Conservation (phyloP, 2,113 vertebrate genomes). For the Salminus brasiliensis region DNA sequence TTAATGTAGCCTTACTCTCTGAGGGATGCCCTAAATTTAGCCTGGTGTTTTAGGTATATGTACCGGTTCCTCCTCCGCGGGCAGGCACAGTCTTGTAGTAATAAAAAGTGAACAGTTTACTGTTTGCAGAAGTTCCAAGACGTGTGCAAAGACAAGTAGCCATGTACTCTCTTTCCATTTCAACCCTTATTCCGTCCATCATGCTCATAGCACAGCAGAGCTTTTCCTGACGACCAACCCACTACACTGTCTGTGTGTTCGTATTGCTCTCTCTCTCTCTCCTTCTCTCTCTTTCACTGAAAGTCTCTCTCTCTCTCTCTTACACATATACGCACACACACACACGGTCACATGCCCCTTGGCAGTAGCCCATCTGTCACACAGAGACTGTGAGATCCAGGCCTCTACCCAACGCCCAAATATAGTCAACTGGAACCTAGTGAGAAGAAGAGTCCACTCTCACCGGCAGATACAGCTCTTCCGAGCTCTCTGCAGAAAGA, state of each 20-base stretch:
- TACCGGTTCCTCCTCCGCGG: not conserved
- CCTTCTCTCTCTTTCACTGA: not conserved
- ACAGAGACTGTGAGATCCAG: slow-evolving; percentile 69
- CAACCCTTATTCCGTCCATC: not conserved
- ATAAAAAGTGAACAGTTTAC: not conserved
- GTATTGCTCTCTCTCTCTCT: not conserved
- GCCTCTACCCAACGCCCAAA: slow-evolving; percentile 74
- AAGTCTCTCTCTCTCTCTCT: not conserved
- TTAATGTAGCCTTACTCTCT: not conserved
- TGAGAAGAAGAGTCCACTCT: not conserved
- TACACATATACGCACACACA: slow-evolving; percentile 48
- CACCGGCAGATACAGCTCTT: not conserved
- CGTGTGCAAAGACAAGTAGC: not conserved
- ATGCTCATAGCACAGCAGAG: not conserved
- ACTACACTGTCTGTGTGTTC: not conserved
- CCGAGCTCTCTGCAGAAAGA: not conserved
- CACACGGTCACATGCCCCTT: slow-evolving; percentile 69
- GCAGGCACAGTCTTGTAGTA: not conserved
- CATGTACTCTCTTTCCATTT: not conserved
- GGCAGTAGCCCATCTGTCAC: slow-evolving; percentile 76
- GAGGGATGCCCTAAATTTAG: not conserved
- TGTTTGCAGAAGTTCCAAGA: not conserved
- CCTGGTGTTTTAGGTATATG: not conserved
- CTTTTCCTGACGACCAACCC: not conserved
- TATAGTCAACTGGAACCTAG: slow-evolving; percentile 74